These are phyloP conservation scores for Petaurus breviceps DNA, from an alignment of 2,113 vertebrate genomes.

Conservation along the genomic window DNA sequence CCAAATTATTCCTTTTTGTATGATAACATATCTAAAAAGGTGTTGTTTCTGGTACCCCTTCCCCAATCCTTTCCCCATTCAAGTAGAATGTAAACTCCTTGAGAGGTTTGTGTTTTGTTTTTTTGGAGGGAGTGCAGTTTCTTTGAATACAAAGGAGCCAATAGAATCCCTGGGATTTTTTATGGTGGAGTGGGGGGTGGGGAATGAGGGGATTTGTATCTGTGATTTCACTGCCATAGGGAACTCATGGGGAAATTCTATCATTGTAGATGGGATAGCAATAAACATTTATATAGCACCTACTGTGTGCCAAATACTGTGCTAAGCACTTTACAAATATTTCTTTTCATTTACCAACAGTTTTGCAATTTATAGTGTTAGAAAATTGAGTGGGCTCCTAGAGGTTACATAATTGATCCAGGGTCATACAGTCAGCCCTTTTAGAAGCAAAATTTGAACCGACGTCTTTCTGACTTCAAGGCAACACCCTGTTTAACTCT, in stretches of 20 bases:
- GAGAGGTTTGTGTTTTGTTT: not conserved
- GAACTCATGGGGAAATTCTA: not conserved
- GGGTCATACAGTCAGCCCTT: not conserved
- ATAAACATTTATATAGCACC: not conserved
- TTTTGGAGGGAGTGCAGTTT: too few relatives aligned
- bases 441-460: not conserved
- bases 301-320: not conserved
- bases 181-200: too few relatives aligned
- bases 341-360: not conserved
- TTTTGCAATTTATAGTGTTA: not conserved
- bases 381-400: not conserved
- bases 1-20: too few relatives aligned
- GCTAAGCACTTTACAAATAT: not conserved
- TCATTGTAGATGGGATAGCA: not conserved
- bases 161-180: too few relatives aligned
- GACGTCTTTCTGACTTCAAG: not conserved
- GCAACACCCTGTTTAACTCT: not conserved
- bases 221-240: not conserved
- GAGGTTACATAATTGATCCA: not conserved
- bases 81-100: not conserved
- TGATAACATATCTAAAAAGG: too few relatives aligned
- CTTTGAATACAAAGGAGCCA: too few relatives aligned
- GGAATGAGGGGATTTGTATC: too few relatives aligned
- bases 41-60: too few relatives aligned
- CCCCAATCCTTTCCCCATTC: not conserved